Evolutionary conservation across 2,113 vertebrate genomes (phyloP).

Genomic region (Etia nguti): DNA sequence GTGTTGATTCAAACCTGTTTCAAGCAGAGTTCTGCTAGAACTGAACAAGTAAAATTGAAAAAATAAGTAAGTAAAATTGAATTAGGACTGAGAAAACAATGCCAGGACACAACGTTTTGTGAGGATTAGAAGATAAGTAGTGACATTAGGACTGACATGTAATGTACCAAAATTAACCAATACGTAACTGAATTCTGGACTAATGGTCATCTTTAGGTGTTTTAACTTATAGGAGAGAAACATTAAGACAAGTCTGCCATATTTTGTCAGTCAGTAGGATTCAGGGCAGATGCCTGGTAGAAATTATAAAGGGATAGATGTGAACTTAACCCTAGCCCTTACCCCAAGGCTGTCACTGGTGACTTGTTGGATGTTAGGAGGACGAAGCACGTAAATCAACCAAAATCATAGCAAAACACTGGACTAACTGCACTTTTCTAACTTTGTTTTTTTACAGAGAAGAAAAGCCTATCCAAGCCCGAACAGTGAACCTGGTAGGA

Average conservation of each 20-base stretch:
- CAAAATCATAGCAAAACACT: neutral
- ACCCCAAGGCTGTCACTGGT: neutral
- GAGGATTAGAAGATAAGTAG: neutral
- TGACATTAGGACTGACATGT: neutral
- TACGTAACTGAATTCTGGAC: neutral
- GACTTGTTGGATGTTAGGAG: neutral
- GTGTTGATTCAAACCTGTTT: neutral
- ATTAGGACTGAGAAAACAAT: neutral
- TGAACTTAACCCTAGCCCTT: neutral
- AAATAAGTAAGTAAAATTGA: neutral
- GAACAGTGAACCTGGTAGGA: slow-evolving; percentile 77
- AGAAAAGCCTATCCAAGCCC: slow-evolving; percentile 75
- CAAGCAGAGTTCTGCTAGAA: neutral
- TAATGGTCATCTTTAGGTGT: neutral
- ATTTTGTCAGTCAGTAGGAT: neutral
- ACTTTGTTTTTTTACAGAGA: slow-evolving; percentile 67
- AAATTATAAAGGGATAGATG: neutral
- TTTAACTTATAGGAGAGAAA: neutral
- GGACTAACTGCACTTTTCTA: neutral
- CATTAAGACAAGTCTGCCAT: neutral
- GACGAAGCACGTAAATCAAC: neutral
- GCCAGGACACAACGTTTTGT: neutral
- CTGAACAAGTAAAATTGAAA: neutral
- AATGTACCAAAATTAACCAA: neutral
- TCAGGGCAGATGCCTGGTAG: neutral